Percentiles rank a stretch among this genome's conserved stretches.
These are phyloP conservation scores for Nipponia nippon DNA, from an alignment of 2,113 vertebrate species.

Conservation along the genomic window DNA sequence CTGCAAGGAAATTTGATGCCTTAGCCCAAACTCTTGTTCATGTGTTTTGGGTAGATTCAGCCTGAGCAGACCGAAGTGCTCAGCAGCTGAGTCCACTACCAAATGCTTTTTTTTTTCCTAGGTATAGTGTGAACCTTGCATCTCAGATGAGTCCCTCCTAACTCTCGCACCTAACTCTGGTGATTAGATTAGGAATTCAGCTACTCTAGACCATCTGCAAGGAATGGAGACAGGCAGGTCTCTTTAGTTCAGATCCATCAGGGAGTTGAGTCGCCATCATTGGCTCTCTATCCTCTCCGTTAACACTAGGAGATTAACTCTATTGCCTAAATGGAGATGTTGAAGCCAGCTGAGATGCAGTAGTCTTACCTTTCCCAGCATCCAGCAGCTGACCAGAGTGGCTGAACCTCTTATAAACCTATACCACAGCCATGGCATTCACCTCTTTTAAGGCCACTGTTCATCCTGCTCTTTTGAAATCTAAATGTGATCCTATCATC, in stretches of 20 bases:
- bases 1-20: not conserved
- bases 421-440: not conserved
- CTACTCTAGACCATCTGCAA: not conserved
- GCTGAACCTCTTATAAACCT: not conserved
- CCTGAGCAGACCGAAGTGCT: not conserved
- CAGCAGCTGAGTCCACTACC: not conserved
- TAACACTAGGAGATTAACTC: not conserved
- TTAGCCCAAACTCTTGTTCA: rapidly evolving
- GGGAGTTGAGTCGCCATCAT: rapidly evolving
- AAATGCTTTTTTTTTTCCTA: not conserved
- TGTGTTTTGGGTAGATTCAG: not conserved
- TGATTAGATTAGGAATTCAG: not conserved
- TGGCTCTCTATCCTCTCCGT: rapidly evolving
- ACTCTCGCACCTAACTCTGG: not conserved
- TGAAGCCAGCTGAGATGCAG: not conserved
- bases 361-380: not conserved
- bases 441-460: not conserved
- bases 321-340: not conserved
- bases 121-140: rapidly evolving
- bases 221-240: not conserved
- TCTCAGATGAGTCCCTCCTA: not conserved
- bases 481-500: not conserved
- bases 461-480: not conserved
- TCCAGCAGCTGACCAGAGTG: not conserved
- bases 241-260: not conserved